phyloP scores from a whole-genome alignment of 2,888 invertebrate genomes.

The Ochropleura plecta region DNA sequence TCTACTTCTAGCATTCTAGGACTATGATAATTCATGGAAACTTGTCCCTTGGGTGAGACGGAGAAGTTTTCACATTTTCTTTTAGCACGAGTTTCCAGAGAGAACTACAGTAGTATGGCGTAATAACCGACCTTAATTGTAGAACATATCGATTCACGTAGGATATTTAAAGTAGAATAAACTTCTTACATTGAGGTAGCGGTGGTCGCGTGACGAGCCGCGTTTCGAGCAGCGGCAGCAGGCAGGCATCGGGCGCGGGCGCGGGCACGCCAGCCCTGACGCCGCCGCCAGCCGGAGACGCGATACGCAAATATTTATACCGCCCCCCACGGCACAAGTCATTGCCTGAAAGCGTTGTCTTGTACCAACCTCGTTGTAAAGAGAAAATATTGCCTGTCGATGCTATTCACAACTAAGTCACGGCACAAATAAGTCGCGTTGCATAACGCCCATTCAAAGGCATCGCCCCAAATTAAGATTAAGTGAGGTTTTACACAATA shows the following conservation, averaged over 20 bases:
- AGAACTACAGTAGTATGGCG: conserved; percentile 30
- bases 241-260: conserved; percentile 66
- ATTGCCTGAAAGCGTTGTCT: conserved; percentile 88
- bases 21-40: conserved; percentile 24
- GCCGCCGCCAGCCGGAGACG: conserved; percentile 69
- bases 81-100: conserved; percentile 24
- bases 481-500: conserved; percentile 71
- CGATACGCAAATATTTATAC: conserved; percentile 88
- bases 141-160: conserved; percentile 77
- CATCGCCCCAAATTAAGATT: conserved; percentile 77
- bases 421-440: conserved; percentile 75
- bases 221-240: conserved; percentile 70
- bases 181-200: conserved; percentile 77
- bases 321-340: conserved; percentile 79
- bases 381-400: conserved; percentile 84
- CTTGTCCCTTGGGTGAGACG: conserved; percentile 14
- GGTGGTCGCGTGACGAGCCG: conserved; percentile 81
- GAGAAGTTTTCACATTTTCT: conserved; percentile 39
- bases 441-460: conserved; percentile 69
- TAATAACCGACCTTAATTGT: conserved; percentile 71
- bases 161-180: conserved; percentile 83
- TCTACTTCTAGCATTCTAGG: conserved; percentile 25
- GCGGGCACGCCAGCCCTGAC: conserved; percentile 67
- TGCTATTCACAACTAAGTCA: conserved; percentile 82
- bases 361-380: conserved; percentile 80